Evolutionary conservation across 2,113 vertebrate genomes (phyloP).

Genomic region (Heterocephalus glaber): DNA sequence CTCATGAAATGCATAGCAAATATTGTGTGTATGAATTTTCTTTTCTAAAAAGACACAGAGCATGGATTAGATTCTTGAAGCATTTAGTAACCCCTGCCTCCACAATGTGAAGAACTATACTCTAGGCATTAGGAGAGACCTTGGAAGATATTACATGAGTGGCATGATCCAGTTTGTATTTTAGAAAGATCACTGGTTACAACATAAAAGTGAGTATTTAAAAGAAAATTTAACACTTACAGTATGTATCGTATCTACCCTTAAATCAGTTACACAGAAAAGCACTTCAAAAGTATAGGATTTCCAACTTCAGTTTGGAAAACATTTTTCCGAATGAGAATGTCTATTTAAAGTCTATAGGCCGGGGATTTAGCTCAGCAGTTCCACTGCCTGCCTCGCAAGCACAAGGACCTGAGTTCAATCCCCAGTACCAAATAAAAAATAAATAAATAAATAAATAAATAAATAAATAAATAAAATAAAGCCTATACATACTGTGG

Average conservation of each 20-base stretch:
- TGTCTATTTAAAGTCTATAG: slow-evolving; percentile 35
- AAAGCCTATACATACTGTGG: not conserved
- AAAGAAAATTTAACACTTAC: not conserved
- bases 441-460: too few species aligned
- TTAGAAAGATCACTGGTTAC: not conserved
- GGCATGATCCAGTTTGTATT: slow-evolving; percentile 10
- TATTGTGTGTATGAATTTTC: not conserved
- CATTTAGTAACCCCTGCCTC: not conserved
- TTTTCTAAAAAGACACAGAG: not conserved
- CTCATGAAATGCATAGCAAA: not conserved
- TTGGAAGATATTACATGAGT: not conserved
- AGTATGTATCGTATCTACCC: not conserved
- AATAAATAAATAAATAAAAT: too few species aligned
- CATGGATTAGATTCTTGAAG: slow-evolving; percentile 27
- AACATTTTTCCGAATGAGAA: slow-evolving; percentile 26
- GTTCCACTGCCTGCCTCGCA: too few species aligned
- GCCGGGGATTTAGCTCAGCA: too few species aligned
- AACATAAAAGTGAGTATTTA: not conserved
- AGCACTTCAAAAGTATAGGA: not conserved
- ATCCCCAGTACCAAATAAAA: too few species aligned
- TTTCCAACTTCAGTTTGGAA: slow-evolving; percentile 29
- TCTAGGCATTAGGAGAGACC: not conserved
- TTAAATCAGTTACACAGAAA: slow-evolving; percentile 9
- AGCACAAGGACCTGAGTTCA: too few species aligned
- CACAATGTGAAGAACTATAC: not conserved